Base-by-base conservation (phyloP, 2,113 vertebrate species). In the Chamaea fasciata region DNA sequence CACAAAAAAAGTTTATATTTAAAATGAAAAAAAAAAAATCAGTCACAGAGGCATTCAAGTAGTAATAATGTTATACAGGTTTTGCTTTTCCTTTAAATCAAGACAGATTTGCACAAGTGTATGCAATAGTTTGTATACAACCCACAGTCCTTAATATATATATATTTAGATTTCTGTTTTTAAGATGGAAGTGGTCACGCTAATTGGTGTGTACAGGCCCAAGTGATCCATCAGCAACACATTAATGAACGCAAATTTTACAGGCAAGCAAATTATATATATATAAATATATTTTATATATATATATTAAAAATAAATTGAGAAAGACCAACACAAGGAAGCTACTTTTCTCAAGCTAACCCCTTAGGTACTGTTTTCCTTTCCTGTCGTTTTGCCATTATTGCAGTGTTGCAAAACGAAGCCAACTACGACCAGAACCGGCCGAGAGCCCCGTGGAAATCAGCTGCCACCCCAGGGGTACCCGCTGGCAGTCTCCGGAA, bases 41-140 rank as follows among this genome's bases (percentile, higher is more conserved):
- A 99, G 99, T 99, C 99, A 99, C 99, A 98, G 98, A 99, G 99
- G 99, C 99, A 99, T 99, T 99, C 99, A 99, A 99, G 99, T 99
- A 99, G 98, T 99, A 99, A 99, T 99, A 99, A 99, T 99, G 98
- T 98, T 99, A 99, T 99, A 99, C 98, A 99, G 98, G 98, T 99
- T 98, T 98, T 98, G 98, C 98, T 98, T 98, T 98, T 98, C 97
- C 94, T 95, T 95, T 95, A 93, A 91, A 76, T 93, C 94, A 95
- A 95, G 96, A 96, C 97, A 98, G 97, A 97, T 97, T 96, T 96
- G 97, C 98, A 98, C 97, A 96, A 98, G 97, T 98, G 97, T 98
- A 94, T 97, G 96, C 97, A 96, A 95, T 95, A 95, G 96, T 96
- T 96, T 97, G 97, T 95, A 96, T 97, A 97, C 98, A 96, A 96